Base-by-base conservation (phyloP, 1,140 invertebrate genomes). In the Lasioglossum albipes region DNA sequence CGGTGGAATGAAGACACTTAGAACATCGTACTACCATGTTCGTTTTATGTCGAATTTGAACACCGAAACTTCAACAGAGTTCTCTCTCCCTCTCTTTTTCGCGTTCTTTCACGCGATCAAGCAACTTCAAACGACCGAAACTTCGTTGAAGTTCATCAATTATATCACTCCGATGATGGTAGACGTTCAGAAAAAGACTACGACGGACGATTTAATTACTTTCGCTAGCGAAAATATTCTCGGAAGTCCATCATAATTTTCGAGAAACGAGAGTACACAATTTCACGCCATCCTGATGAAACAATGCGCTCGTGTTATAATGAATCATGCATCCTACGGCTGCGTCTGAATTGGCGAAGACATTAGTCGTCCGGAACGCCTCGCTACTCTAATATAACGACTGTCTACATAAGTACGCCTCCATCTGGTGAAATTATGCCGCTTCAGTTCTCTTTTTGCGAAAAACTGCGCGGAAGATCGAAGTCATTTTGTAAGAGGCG, bases 151-250 rank as follows among this genome's bases (percentile, higher is more conserved):
- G 54, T 61, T 77, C 3, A 31, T 68, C 10, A 49, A 59, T 27
- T 76, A 61, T 41, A 69, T 36, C 20, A 6, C 16, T 16, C 22
- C 2, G 0, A 18, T 9, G 0, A 18, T 9, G 36, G 7, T 9
- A 10, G 13, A 54, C 7, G 27, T 42, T 75, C 6, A 16, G 22
- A 7, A 20, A 59, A 2, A 18, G 41, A 10, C 61, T 36, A 16
- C 20, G 16, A 7, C 61, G 49, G 49, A 57, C 45, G 70, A 49
- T 62, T 76, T 69, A 59, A 76, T 68, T 76, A 76, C 13, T 49
- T 70, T 36, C 54, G 16, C 31, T 7, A 4, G 18, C n/a, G 59
- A 57, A 70, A 73, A 73, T 45, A 31, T 73, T 57, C 68, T 64
- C 45, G 16, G 22, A n/a, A 13, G 9, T 61, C 16, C 52, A 20